Evolutionary conservation across 2,113 vertebrate genomes (phyloP).

Genomic region (Lophotis ruficrista): DNA sequence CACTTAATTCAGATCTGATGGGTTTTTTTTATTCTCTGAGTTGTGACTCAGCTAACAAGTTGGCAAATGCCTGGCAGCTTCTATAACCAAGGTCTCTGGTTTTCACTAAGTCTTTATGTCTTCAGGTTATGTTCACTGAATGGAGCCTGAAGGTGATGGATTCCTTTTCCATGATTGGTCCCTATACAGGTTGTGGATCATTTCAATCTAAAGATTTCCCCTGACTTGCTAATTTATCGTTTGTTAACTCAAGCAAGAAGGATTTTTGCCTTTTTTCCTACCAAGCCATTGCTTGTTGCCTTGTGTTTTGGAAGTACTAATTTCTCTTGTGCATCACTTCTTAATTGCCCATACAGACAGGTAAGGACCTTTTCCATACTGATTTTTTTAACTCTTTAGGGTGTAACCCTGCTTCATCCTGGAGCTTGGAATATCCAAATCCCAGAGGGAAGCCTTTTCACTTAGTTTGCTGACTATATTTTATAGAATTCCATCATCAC

Average conservation of each 20-base stretch:
- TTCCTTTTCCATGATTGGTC: not conserved
- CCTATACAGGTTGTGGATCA: not conserved
- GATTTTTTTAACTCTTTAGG: not conserved
- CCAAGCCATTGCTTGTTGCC: not conserved
- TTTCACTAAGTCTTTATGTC: not conserved
- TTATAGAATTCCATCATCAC: not conserved
- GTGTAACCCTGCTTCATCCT: not conserved
- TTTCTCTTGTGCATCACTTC: not conserved
- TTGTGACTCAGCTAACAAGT: not conserved
- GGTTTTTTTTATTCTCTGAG: not conserved
- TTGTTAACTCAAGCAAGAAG: not conserved
- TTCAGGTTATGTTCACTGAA: conserved; percentile 5
- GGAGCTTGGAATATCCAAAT: not conserved
- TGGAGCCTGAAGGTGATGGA: not conserved
- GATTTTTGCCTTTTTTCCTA: not conserved
- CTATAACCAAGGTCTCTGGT: not conserved
- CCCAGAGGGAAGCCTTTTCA: not conserved
- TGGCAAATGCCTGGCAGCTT: conserved; percentile 26
- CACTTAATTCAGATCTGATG: not conserved
- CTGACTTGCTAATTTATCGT: not conserved
- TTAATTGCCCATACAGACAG: not conserved
- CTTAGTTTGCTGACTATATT: not conserved
- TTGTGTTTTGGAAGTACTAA: not conserved
- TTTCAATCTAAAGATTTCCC: not conserved
- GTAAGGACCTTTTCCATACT: not conserved